These are phyloP conservation scores for Acrocephalus scirpaceus DNA, from an alignment of 2,797 vertebrate species.

Conservation along the genomic window DNA sequence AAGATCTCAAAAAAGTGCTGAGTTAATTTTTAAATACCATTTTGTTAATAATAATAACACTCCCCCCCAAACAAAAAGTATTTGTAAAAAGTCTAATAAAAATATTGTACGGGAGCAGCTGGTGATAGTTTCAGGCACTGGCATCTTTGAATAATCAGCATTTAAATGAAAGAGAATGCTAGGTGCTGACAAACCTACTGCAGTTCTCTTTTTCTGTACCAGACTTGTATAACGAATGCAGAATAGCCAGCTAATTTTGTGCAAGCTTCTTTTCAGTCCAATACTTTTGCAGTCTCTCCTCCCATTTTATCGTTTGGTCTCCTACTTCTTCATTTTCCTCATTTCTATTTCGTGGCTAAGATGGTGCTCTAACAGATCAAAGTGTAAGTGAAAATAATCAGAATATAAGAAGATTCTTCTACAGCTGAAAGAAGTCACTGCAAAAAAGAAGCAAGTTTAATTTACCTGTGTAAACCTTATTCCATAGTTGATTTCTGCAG, in stretches of 20 bases:
- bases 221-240: slow-evolving; percentile 22
- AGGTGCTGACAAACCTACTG: slow-evolving; percentile 46
- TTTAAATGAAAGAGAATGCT: slow-evolving; percentile 46
- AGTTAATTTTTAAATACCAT: background rate
- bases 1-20: background rate
- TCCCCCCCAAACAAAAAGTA: background rate
- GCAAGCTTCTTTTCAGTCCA: slow-evolving; percentile 51
- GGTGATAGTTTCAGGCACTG: background rate
- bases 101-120: background rate
- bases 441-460: background rate
- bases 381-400: slow-evolving; percentile 48
- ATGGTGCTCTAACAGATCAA: slow-evolving; percentile 32
- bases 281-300: slow-evolving; percentile 41
- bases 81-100: background rate
- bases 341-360: slow-evolving; percentile 36
- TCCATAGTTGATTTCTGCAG: slow-evolving; percentile 98
- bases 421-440: background rate
- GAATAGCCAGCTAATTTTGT: slow-evolving; percentile 57
- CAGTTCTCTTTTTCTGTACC: slow-evolving; percentile 47
- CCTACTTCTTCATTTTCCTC: slow-evolving; percentile 49
- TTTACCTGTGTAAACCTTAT: slow-evolving; percentile 92
- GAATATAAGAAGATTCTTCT: slow-evolving; percentile 10
- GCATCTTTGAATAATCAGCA: background rate
- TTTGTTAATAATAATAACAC: background rate
- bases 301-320: slow-evolving; percentile 41